Conservation (phyloP, 2,113 vertebrate genomes). For the Uria aalge region DNA sequence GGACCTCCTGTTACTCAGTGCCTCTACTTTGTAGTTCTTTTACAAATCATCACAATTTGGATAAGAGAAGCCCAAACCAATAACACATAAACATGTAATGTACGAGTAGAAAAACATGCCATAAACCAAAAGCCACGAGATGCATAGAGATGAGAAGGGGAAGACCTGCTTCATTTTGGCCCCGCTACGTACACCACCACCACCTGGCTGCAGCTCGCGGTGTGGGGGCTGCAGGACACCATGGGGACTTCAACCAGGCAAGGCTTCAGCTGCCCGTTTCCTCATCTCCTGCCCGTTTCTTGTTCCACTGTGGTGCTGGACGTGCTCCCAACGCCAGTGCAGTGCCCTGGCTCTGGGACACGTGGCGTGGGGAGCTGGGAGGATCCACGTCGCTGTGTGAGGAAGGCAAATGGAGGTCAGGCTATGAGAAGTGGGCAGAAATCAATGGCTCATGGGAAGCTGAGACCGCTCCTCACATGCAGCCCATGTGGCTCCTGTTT, state of each 20-base stretch:
- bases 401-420: neutral
- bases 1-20: neutral
- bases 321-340: neutral
- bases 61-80: neutral
- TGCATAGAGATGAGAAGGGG: neutral
- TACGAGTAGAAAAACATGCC: neutral
- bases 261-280: neutral
- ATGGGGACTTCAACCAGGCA: neutral
- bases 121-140: neutral
- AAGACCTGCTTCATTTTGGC: neutral
- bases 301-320: neutral
- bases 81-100: neutral
- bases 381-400: neutral
- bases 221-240: neutral
- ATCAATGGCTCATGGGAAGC: neutral
- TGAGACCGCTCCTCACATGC: accelerated
- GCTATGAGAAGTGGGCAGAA: neutral
- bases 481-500: neutral
- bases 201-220: neutral
- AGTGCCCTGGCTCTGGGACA: neutral
- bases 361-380: accelerated
- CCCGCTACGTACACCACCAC: accelerated
- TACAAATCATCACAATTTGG: neutral
- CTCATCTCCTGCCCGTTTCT: neutral
- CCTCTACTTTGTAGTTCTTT: neutral